These are phyloP conservation scores for Tokudaia tokunoshimensis DNA, from an alignment of 2,797 vertebrate genomes.

Conservation along the genomic window DNA sequence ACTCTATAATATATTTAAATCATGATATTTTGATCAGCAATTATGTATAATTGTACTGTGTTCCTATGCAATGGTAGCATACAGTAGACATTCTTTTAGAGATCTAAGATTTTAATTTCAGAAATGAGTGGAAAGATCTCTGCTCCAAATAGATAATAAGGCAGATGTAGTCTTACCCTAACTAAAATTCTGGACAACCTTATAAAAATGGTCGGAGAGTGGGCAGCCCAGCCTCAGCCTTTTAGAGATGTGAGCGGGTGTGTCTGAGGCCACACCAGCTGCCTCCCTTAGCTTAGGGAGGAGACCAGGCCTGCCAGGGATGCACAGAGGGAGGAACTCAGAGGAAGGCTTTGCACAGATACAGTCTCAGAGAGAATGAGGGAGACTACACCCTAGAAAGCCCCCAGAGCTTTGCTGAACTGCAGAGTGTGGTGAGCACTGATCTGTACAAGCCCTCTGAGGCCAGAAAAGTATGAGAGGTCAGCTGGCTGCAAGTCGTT, in stretches of 20 bases:
- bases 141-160: constrained; percentile 14
- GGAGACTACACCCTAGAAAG: background rate
- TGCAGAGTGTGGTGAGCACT: background rate
- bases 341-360: background rate
- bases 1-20: background rate
- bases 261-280: background rate
- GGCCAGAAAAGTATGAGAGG: background rate
- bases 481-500: background rate
- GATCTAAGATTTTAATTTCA: background rate
- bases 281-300: background rate
- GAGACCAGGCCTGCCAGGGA: background rate
- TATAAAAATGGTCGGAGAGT: background rate
- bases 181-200: background rate
- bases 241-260: background rate
- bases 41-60: background rate
- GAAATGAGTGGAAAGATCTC: background rate
- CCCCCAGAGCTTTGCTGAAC: background rate
- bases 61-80: background rate
- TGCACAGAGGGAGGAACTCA: background rate
- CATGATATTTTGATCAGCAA: background rate
- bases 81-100: background rate
- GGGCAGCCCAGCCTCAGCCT: background rate
- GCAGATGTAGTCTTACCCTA: background rate
- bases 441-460: background rate
- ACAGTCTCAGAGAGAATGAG: background rate